Percentiles rank a stretch among this genome's conserved stretches.
Evolutionary conservation across 2,113 vertebrate species (phyloP).

Genomic region (Paracanthobrama guichenoti): DNA sequence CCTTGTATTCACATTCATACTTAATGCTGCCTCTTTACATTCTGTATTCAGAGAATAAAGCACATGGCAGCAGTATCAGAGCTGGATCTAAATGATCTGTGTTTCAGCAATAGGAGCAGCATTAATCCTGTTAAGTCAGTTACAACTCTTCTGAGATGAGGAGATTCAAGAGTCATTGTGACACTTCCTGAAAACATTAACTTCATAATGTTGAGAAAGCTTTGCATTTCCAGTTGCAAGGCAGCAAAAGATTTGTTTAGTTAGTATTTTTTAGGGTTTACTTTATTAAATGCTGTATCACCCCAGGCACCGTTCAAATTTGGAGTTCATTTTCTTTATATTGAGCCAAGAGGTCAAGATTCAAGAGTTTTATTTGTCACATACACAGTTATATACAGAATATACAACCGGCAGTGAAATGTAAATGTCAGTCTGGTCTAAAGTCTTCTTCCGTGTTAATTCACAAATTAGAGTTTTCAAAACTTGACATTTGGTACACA

Average conservation of each 20-base stretch:
- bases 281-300: background rate
- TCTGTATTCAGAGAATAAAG: constrained; percentile 9
- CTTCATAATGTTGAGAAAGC: background rate
- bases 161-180: background rate
- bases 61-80: background rate
- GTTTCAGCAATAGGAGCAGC: background rate
- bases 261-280: background rate
- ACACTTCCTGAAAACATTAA: background rate
- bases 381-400: no score
- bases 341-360: background rate
- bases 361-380: no score
- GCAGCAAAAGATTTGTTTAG: background rate
- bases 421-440: background rate
- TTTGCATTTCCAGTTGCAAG: background rate
- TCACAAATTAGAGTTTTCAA: background rate
- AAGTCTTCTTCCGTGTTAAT: background rate
- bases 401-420: no score
- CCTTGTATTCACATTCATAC: background rate
- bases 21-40: background rate
- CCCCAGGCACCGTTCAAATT: background rate
- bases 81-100: background rate
- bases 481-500: background rate
- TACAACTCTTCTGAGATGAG: constrained; percentile 1
- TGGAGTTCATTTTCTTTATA: background rate
- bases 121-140: background rate